Percentiles rank a stretch among this genome's conserved stretches.
Evolutionary conservation across 2,797 vertebrate genomes (phyloP).

Genomic region (Cygnus olor): DNA sequence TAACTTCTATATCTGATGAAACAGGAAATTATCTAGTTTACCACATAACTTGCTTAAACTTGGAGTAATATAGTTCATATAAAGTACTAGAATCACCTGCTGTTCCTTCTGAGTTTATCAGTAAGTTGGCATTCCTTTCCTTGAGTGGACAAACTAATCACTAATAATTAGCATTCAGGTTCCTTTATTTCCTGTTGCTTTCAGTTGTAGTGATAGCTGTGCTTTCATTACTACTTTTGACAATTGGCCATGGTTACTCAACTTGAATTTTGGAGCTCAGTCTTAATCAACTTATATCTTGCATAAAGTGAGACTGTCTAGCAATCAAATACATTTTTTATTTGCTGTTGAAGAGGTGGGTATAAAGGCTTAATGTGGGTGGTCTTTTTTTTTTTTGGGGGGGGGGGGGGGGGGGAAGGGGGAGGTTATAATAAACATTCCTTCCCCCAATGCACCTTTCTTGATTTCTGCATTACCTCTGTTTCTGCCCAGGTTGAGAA

Average conservation of each 20-base stretch:
- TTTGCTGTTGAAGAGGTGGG: not conserved
- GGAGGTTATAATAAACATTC: not conserved
- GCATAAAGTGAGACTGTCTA: not conserved
- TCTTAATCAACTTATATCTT: not conserved
- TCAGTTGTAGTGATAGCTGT: slow-evolving; percentile 40
- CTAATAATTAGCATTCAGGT: not conserved
- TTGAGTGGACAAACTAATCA: not conserved
- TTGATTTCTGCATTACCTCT: not conserved
- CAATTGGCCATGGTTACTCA: slow-evolving; percentile 9
- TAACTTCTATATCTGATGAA: not conserved
- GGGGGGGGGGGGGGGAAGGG: too few relatives aligned
- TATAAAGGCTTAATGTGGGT: not conserved
- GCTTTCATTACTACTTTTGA: slow-evolving; percentile 40
- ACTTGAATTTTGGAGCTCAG: slow-evolving; percentile 12
- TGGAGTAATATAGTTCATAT: not conserved
- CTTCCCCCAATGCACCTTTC: accelerated
- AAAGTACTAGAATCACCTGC: not conserved
- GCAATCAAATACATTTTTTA: not conserved
- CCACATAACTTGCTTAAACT: not conserved
- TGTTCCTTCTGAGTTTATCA: not conserved
- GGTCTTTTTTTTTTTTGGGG: not conserved
- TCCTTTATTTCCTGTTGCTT: not conserved
- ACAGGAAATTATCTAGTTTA: not conserved
- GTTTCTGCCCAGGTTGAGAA: not conserved
- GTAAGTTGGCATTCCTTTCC: not conserved